Percentiles rank a stretch among this genome's conserved stretches.
phyloP scores from a whole-genome alignment of 2,113 vertebrate species.

The Petroica traversi region DNA sequence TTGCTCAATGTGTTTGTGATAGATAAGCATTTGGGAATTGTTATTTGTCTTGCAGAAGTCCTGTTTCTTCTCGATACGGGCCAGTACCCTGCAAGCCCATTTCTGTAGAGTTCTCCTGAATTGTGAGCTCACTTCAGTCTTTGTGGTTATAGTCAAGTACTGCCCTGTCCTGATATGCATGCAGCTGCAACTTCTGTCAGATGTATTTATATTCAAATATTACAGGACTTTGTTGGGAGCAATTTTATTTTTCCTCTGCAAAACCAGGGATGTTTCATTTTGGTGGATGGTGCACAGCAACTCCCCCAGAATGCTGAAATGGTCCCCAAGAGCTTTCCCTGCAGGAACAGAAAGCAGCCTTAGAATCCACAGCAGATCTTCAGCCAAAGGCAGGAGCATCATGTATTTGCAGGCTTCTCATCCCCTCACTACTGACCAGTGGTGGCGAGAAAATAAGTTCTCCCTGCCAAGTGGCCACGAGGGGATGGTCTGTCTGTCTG shows the following conservation, averaged over 20 bases:
- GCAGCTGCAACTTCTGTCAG: not conserved
- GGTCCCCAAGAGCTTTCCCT: not conserved
- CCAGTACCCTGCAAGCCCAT: not conserved
- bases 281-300: not conserved
- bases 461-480: not conserved
- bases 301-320: not conserved
- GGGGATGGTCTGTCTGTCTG: not conserved
- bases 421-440: not conserved
- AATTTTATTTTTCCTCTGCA: not conserved
- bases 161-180: not conserved
- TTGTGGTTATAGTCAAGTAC: not conserved
- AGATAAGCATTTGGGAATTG: constrained; percentile 49
- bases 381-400: not conserved
- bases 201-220: constrained; percentile 2
- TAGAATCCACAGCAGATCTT: not conserved
- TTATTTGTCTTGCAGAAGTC: constrained; percentile 16
- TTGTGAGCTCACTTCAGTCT: not conserved
- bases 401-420: not conserved
- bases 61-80: not conserved
- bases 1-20: constrained; percentile 34
- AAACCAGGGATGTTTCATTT: not conserved
- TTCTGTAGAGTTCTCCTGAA: not conserved
- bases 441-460: not conserved
- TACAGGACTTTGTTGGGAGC: not conserved
- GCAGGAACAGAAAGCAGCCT: not conserved